Evolutionary conservation across 2,888 invertebrate species (phyloP).

Genomic region (Flabesymbios commensalis): DNA sequence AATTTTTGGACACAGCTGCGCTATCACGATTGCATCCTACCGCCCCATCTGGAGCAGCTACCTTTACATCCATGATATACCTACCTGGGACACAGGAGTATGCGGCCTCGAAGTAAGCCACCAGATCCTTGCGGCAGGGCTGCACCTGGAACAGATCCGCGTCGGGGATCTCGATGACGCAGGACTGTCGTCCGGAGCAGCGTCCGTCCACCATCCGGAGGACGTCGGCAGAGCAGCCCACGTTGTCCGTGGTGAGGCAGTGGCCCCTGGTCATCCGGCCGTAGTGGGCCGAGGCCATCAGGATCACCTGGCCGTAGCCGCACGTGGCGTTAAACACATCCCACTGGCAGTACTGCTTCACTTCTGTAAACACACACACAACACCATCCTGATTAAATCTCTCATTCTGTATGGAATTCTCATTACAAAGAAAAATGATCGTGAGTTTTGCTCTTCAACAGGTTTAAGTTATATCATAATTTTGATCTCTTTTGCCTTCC

Average conservation of each 20-base stretch:
- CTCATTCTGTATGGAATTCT: no score
- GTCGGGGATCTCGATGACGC: conserved; percentile 30
- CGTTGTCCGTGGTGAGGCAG: conserved; percentile 23
- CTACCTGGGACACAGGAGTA: conserved; percentile 33
- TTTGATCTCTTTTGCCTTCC: no score
- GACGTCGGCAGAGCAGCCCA: conserved; percentile 32
- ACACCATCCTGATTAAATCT: no score
- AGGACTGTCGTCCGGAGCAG: conserved; percentile 31
- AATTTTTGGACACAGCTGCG: no score
- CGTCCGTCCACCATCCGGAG: conserved; percentile 24
- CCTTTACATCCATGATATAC: no score
- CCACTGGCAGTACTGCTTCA: conserved; percentile 15
- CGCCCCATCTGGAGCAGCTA: no score
- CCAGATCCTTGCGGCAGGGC: conserved; percentile 31
- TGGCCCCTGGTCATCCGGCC: conserved; percentile 32
- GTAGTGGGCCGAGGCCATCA: conserved; percentile 19
- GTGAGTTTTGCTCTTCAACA: no score
- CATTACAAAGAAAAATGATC: no score
- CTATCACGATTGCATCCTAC: no score
- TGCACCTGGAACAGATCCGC: conserved; percentile 20
- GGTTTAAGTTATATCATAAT: no score
- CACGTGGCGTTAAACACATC: conserved; percentile 20
- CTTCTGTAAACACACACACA: no score
- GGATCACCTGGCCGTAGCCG: conserved; percentile 4
- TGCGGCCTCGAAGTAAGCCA: conserved; percentile 31